Evolutionary conservation across 2,797 vertebrate genomes (phyloP).

Genomic region (Echiichthys vipera): DNA sequence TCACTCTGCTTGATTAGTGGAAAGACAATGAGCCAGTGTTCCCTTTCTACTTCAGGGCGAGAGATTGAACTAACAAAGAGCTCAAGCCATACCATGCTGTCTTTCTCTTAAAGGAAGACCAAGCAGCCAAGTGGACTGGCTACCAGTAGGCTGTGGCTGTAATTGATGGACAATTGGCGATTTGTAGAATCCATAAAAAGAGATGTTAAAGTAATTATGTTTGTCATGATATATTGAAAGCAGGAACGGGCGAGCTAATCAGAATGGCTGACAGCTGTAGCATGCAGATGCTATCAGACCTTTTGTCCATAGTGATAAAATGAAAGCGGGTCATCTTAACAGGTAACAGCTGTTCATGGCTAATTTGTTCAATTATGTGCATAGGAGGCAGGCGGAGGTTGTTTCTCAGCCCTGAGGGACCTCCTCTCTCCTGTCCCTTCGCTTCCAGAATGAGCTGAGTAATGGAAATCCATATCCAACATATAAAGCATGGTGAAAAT

Average conservation of each 20-base stretch:
- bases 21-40: not conserved
- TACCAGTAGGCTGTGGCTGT: constrained; percentile 51
- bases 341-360: constrained; percentile 86
- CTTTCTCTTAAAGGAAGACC: constrained; percentile 50
- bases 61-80: constrained; percentile 15
- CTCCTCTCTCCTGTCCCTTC: constrained; percentile 47
- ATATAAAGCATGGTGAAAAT: constrained; percentile 10
- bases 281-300: constrained; percentile 86
- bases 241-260: constrained; percentile 78
- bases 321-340: constrained; percentile 86
- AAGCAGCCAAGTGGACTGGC: constrained; percentile 50
- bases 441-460: constrained; percentile 52
- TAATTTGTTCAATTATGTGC: constrained; percentile 86
- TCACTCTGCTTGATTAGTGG: constrained; percentile 33
- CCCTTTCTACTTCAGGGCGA: not conserved
- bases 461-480: constrained; percentile 67
- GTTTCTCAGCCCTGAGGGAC: constrained; percentile 72
- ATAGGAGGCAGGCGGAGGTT: constrained; percentile 78
- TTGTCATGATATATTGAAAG: constrained; percentile 85
- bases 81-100: constrained; percentile 22
- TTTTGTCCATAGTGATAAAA: constrained; percentile 84
- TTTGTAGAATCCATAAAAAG: constrained; percentile 86
- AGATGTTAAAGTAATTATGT: constrained; percentile 86
- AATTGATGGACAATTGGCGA: constrained; percentile 82
- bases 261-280: constrained; percentile 84